phyloP scores from a whole-genome alignment of 2,113 vertebrate species.

The Scomber japonicus region DNA sequence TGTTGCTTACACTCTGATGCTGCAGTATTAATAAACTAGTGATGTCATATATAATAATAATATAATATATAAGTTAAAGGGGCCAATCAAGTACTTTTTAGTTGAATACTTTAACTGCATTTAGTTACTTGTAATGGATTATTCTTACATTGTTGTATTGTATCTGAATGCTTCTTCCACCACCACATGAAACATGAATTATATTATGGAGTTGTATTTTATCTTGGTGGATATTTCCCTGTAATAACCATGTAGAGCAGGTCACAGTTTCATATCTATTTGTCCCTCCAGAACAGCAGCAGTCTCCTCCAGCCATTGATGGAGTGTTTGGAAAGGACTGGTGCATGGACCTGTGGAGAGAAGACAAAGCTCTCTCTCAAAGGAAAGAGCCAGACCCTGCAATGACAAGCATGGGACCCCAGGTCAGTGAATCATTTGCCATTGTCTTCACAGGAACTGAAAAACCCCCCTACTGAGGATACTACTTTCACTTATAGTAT shows the following conservation, averaged over 20 bases:
- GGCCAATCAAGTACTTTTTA: too few species aligned
- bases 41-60: too few species aligned
- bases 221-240: not conserved
- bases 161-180: too few species aligned
- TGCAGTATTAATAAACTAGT: too few species aligned
- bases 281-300: slow-evolving; percentile 66
- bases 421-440: slow-evolving; percentile 37
- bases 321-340: slow-evolving; percentile 86
- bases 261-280: slow-evolving; percentile 8
- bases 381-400: slow-evolving; percentile 59
- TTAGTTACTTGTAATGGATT: too few species aligned
- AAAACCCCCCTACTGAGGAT: too few species aligned
- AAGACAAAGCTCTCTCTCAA: slow-evolving; percentile 65
- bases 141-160: too few species aligned
- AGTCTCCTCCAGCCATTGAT: slow-evolving; percentile 74
- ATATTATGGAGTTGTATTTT: not conserved
- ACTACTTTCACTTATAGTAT: too few species aligned
- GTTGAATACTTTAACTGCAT: too few species aligned
- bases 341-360: slow-evolving; percentile 86
- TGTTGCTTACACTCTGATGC: too few species aligned
- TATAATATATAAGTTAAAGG: too few species aligned
- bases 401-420: slow-evolving; percentile 64
- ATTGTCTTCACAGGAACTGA: not conserved
- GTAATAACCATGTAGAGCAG: not conserved
- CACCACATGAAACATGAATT: not conserved